Base-by-base conservation (phyloP, 2,113 vertebrate species). In the Argyrosomus japonicus region DNA sequence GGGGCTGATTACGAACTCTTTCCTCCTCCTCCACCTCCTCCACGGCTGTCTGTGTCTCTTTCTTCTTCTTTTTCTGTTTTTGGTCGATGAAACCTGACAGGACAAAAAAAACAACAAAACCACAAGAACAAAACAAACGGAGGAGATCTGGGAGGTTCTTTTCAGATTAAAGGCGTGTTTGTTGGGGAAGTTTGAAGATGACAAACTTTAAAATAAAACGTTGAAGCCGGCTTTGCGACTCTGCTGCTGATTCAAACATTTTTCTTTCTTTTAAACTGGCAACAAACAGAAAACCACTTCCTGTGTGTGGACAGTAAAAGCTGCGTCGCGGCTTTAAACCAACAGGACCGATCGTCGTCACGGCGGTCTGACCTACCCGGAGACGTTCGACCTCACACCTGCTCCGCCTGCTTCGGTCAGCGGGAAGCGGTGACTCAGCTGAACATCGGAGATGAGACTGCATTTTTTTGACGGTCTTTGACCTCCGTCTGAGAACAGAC, bases 401-500 rank as follows among this genome's bases (percentile, higher is more conserved):
- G 70, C 81, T 63, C 69, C 36, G 4, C 54, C 80, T 25, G 68
- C 10, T 61, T 13, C 4, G 5, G 56, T 23, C 80, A 3, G 63
- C 21, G 7, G 27, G 63, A 51, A 1, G 45, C 68, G n/a, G 61
- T 47, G 83, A 74, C 87, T 83, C 79, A 9, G 77, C 71, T 18
- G 53, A 27, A 77, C 1, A 15, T 21, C 50, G 2, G 68, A 15
- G 0, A 54, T 40, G 79, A 74, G 21, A 61, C 68, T 25, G 77
- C 77, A 36, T 51, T 68, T 82, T 60, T 76, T 36, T 80, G 84
- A 58, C 23, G 18, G 58, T 85, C 57, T 68, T 3, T 54, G 79
- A 73, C 67, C 45, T 73, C 78, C 6, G 1, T 57, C 64, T 57
- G 67, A 75, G 68, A 63, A 73, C 76, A 25, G 73, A 47, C 75